A percentile compares a stretch with the other conserved stretches of the same genome.
Evolutionary conservation across 2,888 invertebrate species (phyloP).

Genomic region (Thalpophila matura): DNA sequence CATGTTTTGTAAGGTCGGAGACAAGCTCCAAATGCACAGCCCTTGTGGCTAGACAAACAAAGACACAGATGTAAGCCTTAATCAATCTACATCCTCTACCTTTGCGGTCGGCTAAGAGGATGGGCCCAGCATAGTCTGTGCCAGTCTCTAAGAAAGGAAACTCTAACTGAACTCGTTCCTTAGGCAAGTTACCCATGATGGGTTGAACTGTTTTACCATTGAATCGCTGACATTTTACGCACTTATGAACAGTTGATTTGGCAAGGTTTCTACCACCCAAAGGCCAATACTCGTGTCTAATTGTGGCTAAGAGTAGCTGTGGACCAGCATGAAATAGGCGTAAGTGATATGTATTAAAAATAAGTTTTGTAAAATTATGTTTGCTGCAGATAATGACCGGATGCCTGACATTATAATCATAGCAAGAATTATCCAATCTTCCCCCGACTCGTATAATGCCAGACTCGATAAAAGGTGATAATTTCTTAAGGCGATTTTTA

Average conservation of each 20-base stretch:
- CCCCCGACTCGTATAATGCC: too few relatives aligned
- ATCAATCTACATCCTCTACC: background rate
- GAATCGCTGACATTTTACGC: slow-evolving; percentile 3
- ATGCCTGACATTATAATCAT: too few relatives aligned
- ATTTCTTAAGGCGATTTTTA: slow-evolving; percentile 2
- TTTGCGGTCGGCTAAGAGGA: slow-evolving; percentile 3
- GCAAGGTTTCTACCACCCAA: too few relatives aligned
- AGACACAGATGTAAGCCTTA: background rate
- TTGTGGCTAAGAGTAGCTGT: background rate
- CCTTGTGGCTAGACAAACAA: slow-evolving; percentile 1
- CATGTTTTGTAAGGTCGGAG: too few relatives aligned
- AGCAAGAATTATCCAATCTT: too few relatives aligned
- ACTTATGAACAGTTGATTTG: slow-evolving; percentile 5
- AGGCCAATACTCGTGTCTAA: slow-evolving; percentile 2
- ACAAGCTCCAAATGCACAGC: slow-evolving; percentile 8
- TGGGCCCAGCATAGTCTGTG: background rate
- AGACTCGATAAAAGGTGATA: background rate
- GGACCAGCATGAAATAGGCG: slow-evolving; percentile 10
- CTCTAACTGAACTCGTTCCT: slow-evolving; percentile 6
- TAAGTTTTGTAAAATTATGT: background rate
- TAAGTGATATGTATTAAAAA: slow-evolving; percentile 3
- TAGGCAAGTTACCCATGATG: slow-evolving; percentile 6
- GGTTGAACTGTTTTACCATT: slow-evolving; percentile 3
- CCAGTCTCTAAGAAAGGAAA: too few relatives aligned
- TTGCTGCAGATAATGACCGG: background rate